Base-by-base conservation (phyloP, 1,140 invertebrate species). In the Cardiocondyla obscurior region DNA sequence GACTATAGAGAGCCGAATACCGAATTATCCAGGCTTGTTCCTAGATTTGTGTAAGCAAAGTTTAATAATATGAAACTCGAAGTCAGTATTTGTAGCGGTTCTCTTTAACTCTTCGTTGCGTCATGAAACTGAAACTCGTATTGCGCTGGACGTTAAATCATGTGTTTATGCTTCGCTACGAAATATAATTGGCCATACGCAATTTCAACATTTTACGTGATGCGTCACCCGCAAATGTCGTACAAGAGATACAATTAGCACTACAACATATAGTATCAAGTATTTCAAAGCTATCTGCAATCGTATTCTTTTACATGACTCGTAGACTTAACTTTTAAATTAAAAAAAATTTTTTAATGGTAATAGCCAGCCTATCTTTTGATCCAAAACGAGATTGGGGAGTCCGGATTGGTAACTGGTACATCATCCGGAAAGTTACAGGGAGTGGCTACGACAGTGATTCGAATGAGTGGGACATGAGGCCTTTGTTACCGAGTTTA, bases 391-490 rank as follows among this genome's bases (percentile, higher is more conserved):
- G 70, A n/a, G 91, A 93, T 85, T 91, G 90, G 90, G 91, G 90
- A 12, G 91, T 92, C 51, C 91, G 79, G 16, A 7, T 93, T 42
- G 91, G 90, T 3, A 88, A 88, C 19, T 93, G 92, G 92, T 92
- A 91, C 55, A 81, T 92, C 22, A 92, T 92, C 55, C 83, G 79
- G 36, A 91, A 90, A 81, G 28, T 33, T 64, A 30, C 36, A 51
- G 82, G 12, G 10, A 7, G 65, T 42, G 8, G 44, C 14, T 51
- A 55, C 8, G 25, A 73, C 0, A 57, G 73, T 1, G 46, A 73
- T 42, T 60, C 70, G 51, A 30, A 65, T 16, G 58, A 88, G 2
- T 84, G 55, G 42, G 36, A 76, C 33, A n/a, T 30, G 12, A 65
- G 1, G 7, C 22, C 58, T 14, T 12, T 39, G 2, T 0, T 76